A percentile compares a stretch with the other conserved stretches of the same genome.
Conservation (phyloP, 2,797 vertebrate genomes). For the Diglossa cyanea region DNA sequence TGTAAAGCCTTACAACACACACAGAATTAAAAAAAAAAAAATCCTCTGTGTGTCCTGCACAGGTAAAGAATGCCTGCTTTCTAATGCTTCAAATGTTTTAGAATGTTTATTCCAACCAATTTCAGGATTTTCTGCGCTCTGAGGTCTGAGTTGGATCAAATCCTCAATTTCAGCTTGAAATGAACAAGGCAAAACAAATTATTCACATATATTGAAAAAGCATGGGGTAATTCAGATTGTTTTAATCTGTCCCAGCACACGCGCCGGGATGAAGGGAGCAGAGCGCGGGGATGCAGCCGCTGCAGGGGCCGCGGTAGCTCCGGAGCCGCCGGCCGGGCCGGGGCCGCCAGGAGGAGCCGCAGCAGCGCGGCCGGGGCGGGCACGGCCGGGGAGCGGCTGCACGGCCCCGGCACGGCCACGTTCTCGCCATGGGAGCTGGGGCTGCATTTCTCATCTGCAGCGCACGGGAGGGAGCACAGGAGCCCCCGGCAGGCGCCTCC, state of each 20-base stretch:
- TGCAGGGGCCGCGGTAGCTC: neutral
- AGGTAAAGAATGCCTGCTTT: neutral
- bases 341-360: neutral
- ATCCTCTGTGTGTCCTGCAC: neutral
- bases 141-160: neutral
- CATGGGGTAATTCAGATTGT: neutral
- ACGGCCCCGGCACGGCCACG: neutral
- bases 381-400: neutral
- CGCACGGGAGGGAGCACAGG: neutral
- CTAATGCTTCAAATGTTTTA: neutral
- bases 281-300: neutral
- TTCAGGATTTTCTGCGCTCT: neutral
- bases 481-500: neutral
- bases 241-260: neutral
- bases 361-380: neutral
- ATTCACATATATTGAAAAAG: neutral
- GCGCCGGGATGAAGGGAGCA: neutral
- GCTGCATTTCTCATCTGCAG: neutral
- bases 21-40: neutral
- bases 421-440: rapidly evolving
- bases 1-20: neutral
- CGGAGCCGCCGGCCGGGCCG: neutral
- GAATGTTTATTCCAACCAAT: neutral
- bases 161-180: neutral
- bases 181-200: neutral